Evolutionary conservation across 2,888 invertebrate species (phyloP), one percentile per base, ranked within the genome.

Genomic region (Agrenia bidenticulata): DNA sequence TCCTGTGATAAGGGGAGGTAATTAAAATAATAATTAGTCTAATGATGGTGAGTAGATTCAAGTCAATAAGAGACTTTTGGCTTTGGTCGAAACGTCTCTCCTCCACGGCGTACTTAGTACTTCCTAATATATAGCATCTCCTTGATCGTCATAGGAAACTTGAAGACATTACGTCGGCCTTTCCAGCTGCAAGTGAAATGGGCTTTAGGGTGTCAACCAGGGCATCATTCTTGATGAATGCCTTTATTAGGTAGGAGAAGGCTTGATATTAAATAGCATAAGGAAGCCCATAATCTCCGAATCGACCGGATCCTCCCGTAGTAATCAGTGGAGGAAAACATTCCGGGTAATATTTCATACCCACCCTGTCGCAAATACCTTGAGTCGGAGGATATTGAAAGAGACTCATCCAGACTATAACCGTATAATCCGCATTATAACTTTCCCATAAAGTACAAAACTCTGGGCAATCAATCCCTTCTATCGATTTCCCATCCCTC

Each of bases 11-110:
- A 70, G 72, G 67, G 49, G 54, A 61, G 64, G 74, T 72, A 73
- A 73, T 73, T 74, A 74, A 74, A 69, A 68, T 73, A 74, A 74
- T 73, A 73, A 74, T 74, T 72, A 74, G 68, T 63, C 61, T 66
- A 69, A 70, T 64, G 69, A 72, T 65, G 49, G 63, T 61, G 54
- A 63, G 57, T 56, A 45, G 21, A 50, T 61, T 59, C 45, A 7
- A 49, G 51, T 61, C 61, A 61, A 37, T 61, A 32, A 32, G 21
- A 7, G 27, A 55, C 55, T 55, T 55, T 55, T 45, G 7, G 39
- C 9, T 39, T 15, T 39, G 9, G 39, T 15, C 15, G 7, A 15
- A 39, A 11, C 39, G 7, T 39, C 45, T n/a, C 51, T 17, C 45
- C 5, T 5, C 45, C 45, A 45, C 45, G 4, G 15, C 45, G 15